These are phyloP conservation scores for Chirona hameri DNA, from an alignment of 2,888 invertebrate species.

Conservation along the genomic window DNA sequence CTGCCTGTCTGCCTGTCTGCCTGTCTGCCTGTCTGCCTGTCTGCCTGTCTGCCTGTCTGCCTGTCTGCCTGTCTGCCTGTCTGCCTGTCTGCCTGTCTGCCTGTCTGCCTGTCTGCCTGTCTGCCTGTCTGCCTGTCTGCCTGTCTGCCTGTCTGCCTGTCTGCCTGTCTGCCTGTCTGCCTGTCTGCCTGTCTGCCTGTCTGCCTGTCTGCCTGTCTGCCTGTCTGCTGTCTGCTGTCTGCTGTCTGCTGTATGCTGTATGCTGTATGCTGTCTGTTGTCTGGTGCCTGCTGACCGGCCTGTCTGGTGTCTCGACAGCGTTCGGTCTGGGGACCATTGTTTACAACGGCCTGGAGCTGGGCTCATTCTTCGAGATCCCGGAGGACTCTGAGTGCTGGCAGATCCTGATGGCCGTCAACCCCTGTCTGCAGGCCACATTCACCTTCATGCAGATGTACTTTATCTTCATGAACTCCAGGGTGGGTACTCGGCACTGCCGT, in stretches of 20 bases:
- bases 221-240: no score
- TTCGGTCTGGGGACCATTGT: constrained; percentile 97
- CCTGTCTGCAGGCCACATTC: constrained; percentile 90
- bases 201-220: neutral
- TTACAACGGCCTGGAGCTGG: constrained; percentile 92
- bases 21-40: neutral
- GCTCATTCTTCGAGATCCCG: constrained; percentile 88
- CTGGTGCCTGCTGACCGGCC: neutral
- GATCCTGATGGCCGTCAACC: constrained; percentile 83
- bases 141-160: no score
- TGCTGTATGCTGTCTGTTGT: no score
- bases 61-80: no score
- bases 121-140: neutral
- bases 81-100: no score
- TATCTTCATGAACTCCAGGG: constrained; percentile 96
- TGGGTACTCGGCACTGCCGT: no score
- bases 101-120: neutral
- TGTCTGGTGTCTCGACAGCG: constrained; percentile 55
- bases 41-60: no score
- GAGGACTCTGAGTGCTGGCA: constrained; percentile 84
- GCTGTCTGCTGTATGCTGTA: no score
- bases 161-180: no score
- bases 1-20: no score
- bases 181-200: no score
- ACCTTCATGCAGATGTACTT: constrained; percentile 99